Conservation (phyloP, 2,888 invertebrate genomes). For the Ornithoptera priamus region DNA sequence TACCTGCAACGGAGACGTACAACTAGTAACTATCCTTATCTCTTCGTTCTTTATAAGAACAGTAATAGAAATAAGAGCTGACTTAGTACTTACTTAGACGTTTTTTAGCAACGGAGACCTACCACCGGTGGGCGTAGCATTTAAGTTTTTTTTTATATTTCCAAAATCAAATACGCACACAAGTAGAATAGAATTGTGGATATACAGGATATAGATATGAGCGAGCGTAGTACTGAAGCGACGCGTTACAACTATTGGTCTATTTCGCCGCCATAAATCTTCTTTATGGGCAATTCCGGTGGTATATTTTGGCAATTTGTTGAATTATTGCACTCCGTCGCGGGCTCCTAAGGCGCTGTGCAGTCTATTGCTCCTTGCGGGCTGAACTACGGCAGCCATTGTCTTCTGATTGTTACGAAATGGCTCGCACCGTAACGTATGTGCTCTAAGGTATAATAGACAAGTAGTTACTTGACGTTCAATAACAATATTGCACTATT, state of each 20-base stretch:
- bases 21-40: too few relatives aligned
- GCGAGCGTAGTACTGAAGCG: conserved; percentile 11
- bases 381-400: conserved; percentile 28
- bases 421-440: conserved; percentile 6
- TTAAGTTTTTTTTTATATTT: not conserved
- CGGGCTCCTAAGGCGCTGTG: conserved; percentile 38
- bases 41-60: too few relatives aligned
- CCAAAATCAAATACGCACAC: not conserved
- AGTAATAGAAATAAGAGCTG: too few relatives aligned
- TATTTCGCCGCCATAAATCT: conserved; percentile 60
- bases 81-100: too few relatives aligned
- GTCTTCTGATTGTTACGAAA: conserved; percentile 19
- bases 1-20: too few relatives aligned
- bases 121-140: too few relatives aligned
- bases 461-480: not conserved
- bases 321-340: conserved; percentile 54
- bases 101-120: too few relatives aligned
- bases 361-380: conserved; percentile 34
- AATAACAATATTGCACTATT: too few relatives aligned
- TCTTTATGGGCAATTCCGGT: conserved; percentile 71
- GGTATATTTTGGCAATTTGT: conserved; percentile 68
- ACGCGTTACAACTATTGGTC: conserved; percentile 62
- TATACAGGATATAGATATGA: not conserved
- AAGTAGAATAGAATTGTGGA: not conserved
- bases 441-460: not conserved